Evolutionary conservation across 1,140 invertebrate species (phyloP).

Genomic region (Drosophila seguyi): DNA sequence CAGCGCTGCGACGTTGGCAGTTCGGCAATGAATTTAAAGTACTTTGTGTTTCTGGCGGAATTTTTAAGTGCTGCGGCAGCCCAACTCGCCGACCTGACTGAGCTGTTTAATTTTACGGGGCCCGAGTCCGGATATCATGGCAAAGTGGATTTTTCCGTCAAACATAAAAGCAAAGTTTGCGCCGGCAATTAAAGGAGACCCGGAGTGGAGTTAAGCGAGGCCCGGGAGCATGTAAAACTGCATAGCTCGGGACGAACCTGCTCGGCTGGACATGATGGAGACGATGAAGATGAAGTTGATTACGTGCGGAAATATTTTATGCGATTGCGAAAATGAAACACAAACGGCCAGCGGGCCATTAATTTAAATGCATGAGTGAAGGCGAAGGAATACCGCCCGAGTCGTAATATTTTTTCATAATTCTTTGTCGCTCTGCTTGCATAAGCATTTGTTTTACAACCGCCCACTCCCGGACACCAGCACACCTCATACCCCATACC

Average conservation of each 20-base stretch:
- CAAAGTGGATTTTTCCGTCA: slow-evolving; percentile 83
- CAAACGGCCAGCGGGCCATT: slow-evolving; percentile 72
- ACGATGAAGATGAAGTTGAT: slow-evolving; percentile 21
- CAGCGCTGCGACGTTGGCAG: slow-evolving; percentile 36
- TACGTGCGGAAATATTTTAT: slow-evolving; percentile 52
- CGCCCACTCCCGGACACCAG: neutral
- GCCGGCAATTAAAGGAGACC: slow-evolving; percentile 48
- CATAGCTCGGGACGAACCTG: slow-evolving; percentile 14
- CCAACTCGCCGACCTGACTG: slow-evolving; percentile 10
- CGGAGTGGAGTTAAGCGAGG: slow-evolving; percentile 6
- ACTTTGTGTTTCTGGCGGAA: slow-evolving; percentile 60
- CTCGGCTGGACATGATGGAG: slow-evolving; percentile 1
- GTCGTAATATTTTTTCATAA: slow-evolving; percentile 58
- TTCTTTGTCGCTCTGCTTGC: slow-evolving; percentile 63
- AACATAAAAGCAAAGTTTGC: slow-evolving; percentile 76
- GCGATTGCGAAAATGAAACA: slow-evolving; percentile 71
- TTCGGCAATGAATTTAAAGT: slow-evolving; percentile 74
- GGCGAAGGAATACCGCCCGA: slow-evolving; percentile 47
- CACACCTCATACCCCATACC: neutral
- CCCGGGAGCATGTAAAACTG: slow-evolving; percentile 39
- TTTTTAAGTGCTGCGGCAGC: slow-evolving; percentile 60
- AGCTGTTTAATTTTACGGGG: slow-evolving; percentile 66
- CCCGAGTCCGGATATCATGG: slow-evolving; percentile 70
- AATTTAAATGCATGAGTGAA: slow-evolving; percentile 68
- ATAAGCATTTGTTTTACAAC: slow-evolving; percentile 60